Evolutionary conservation across 30 jellyfish, hydroid and myxozoan species (phyloP), one percentile per base, ranked within the genome.

Genomic region (Rhopilema esculentum): DNA sequence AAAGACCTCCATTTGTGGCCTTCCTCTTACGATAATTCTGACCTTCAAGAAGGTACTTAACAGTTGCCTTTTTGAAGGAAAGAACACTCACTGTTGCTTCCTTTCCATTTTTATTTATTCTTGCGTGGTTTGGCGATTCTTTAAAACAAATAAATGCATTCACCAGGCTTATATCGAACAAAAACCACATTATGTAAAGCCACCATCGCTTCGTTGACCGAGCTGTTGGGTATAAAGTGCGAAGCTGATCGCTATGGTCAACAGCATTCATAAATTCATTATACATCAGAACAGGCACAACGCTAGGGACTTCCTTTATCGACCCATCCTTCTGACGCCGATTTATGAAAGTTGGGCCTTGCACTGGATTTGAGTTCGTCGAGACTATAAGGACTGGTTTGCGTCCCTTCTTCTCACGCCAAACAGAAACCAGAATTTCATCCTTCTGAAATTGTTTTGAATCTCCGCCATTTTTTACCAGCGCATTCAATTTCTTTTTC

Each of bases 131-230:
- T 69, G 78, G 78, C 26, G 78, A 67, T 33, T 67, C 78, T 67
- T 67, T 67, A 33, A n/a, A n/a, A n/a, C n/a, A n/a, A n/a, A n/a
- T n/a, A n/a, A n/a, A n/a, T n/a, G n/a, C n/a, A n/a, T n/a, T 67
- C 26, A 33, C 78, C 78, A 67, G 0, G 78, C 33, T 20, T 27
- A 69, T 21, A 49, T 69, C 79, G 9, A 69, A 69, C 0, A 69
- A 8, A 23, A 69, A 69, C 79, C 63, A 69, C 2, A n/a, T 18
- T 15, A 69, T 1, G 16, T 69, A 69, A 0, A 69, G 63, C 79
- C 63, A 69, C 79, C 79, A 69, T 19, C 79, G 79, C 79, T 28
- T 69, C 50, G 72, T 69, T 0, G 79, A 69, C 18, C 79, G 40
- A 69, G 79, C 79, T 21, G 29, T 16, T 49, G 79, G 33, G 50